Evolutionary conservation across 2,113 vertebrate species (phyloP), one percentile per base, ranked within the genome.

Genomic region (Platysternon megacephalum): DNA sequence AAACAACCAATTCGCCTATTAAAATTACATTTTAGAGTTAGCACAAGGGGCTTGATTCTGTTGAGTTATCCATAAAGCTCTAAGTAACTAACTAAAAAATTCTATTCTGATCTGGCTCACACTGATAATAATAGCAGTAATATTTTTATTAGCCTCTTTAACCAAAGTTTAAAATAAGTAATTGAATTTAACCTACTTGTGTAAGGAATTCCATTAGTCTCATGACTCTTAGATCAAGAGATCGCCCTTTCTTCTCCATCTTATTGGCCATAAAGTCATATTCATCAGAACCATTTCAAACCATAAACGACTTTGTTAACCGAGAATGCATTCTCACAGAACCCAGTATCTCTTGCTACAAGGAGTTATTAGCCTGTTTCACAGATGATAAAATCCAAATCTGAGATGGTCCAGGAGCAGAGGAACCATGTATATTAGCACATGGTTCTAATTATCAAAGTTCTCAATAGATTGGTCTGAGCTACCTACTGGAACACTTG

Each of bases 201-300:
- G 11, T n/a, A 58, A 84, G 85, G 72, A 87, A 80, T 53, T 80
- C 79, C 16, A 51, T 68, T 58, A 87, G 91, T 39, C 68, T 48
- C 74, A 17, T 76, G 53, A 21, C 78, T 79, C 10, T 0, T 42
- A 84, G 84, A 21, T 2, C 5, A 28, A 81, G 52, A 79, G 85
- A 87, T 65, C 88, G 48, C 90, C 53, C 32, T 87, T 53, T 68
- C 61, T 90, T 72, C 91, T 86, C 93, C 32, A 72, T 39, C 16
- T 78, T 91, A 55, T 86, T 58, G 87, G 78, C 87, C 84, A 82
- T 5, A 88, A 78, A 58, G 65, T 90, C 48, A 14, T 86, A 32
- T 42, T 61, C 79, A 92, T 83, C 80, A 95, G 58, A 86, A 58
- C 53, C 52, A 72, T 82, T 84, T 74, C 46, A 44, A 3, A 61